Conservation (phyloP, 2,888 invertebrate species). For the Eledone cirrhosa region DNA sequence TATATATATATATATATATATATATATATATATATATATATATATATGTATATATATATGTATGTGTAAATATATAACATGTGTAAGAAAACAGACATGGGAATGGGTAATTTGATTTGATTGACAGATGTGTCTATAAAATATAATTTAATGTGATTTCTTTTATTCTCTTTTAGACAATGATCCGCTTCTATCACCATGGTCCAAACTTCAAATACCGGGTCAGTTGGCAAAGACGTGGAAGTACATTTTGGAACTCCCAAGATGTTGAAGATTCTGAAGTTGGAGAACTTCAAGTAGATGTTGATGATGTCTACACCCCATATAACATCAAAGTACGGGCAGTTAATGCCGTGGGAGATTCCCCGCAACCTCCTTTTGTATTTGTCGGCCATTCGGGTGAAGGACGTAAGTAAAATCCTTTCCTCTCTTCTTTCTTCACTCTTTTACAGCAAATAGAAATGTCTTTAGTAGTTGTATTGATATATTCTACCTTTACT, state of each 20-base stretch:
- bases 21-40: slow-evolving; percentile 3
- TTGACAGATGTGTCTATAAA: no score
- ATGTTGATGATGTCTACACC: slow-evolving; percentile 53
- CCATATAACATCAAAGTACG: slow-evolving; percentile 57
- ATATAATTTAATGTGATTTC: background rate
- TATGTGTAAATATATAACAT: background rate
- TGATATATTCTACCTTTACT: no score
- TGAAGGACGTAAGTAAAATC: slow-evolving; percentile 50
- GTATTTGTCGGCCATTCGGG: slow-evolving; percentile 54
- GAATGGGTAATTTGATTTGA: no score
- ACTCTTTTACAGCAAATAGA: no score
- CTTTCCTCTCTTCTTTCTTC: no score
- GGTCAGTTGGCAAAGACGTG: slow-evolving; percentile 53
- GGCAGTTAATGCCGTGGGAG: slow-evolving; percentile 55
- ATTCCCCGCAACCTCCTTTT: slow-evolving; percentile 54
- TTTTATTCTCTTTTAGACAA: slow-evolving; percentile 47
- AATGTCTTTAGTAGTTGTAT: no score
- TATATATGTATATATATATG: background rate
- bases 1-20: no score
- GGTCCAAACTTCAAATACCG: slow-evolving; percentile 56
- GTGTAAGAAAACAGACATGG: no score
- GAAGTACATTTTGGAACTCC: slow-evolving; percentile 53
- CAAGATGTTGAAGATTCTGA: slow-evolving; percentile 45
- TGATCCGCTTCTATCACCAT: slow-evolving; percentile 53
- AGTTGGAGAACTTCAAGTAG: slow-evolving; percentile 47